Evolutionary conservation across 2,888 invertebrate species (phyloP), one percentile per base, ranked within the genome.

Genomic region (Protophormia terraenovae): DNA sequence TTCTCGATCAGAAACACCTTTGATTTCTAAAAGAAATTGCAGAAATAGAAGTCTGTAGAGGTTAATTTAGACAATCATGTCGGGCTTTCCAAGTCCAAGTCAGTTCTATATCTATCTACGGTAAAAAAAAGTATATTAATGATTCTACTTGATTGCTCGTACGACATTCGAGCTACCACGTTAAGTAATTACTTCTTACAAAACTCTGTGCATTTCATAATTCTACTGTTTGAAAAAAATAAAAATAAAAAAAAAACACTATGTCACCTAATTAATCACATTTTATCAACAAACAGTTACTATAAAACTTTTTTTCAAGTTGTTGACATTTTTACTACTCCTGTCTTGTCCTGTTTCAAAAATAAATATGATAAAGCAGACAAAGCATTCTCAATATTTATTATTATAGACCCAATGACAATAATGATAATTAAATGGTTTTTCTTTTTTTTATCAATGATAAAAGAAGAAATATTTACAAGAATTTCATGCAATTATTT

Each of bases 321-420:
- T 53, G 50, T 71, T 71, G 24, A 53, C 24, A 71, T 71, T 38
- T 71, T 71, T 71, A 69, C 35, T 38, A n/a, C 22, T 53, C 10
- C 19, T 16, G 22, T n/a, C n/a, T n/a, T 35, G 60, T 35, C 60
- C 35, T 32, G 35, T 24, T 53, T 53, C 19, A 27, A 53, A 53
- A 53, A 27, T 14, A 24, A 53, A 12, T 4, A 53, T 27, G 24
- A 53, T 53, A 53, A 53, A 53, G 5, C 3, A 41, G 45, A 45
- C 45, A 45, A 16, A 45, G 6, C 16, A 5, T 16, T 45, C 6
- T n/a, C n/a, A n/a, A n/a, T n/a, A n/a, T n/a, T n/a, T n/a, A n/a
- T n/a, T n/a, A n/a, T n/a, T n/a, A n/a, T n/a, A n/a, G n/a, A n/a
- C n/a, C n/a, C n/a, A n/a, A n/a, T n/a, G n/a, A n/a, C n/a, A n/a